Conservation (phyloP, 2,888 invertebrate species). For the Synanthedon andrenaeformis region DNA sequence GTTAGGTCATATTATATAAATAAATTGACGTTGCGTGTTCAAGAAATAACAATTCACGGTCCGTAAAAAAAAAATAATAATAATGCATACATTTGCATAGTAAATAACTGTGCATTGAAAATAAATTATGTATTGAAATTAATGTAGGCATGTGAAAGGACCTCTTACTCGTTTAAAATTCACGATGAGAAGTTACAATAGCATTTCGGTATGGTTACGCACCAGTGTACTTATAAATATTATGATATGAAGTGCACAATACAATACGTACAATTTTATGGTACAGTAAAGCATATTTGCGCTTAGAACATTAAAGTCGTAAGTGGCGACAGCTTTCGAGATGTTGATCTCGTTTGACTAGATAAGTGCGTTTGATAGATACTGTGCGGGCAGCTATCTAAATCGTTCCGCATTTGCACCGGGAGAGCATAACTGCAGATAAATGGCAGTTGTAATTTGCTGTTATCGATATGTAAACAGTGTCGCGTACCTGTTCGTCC, state of each 20-base stretch:
- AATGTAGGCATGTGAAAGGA: conserved; percentile 19
- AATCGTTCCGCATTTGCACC: conserved; percentile 26
- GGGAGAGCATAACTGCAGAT: conserved; percentile 20
- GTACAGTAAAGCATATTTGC: conserved; percentile 7
- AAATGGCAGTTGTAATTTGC: conserved; percentile 54
- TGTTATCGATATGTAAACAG: conserved; percentile 63
- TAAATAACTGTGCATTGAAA: neutral
- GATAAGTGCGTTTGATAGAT: conserved; percentile 24
- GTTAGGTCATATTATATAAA: too few relatives aligned
- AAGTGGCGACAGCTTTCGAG: conserved; percentile 35
- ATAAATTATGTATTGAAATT: conserved; percentile 8
- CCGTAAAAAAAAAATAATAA: too few relatives aligned
- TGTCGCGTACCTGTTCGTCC: conserved; percentile 68
- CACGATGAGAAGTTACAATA: conserved; percentile 16
- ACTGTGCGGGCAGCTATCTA: conserved; percentile 29
- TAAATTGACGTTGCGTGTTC: too few relatives aligned
- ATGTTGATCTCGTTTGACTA: conserved; percentile 25
- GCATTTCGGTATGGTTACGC: conserved; percentile 19
- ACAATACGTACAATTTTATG: neutral
- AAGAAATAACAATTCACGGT: too few relatives aligned
- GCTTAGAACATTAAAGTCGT: conserved; percentile 21
- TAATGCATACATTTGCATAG: neutral
- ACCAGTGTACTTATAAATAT: conserved; percentile 12
- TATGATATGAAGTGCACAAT: conserved; percentile 10
- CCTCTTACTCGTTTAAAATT: conserved; percentile 22